Evolutionary conservation across 2,888 invertebrate genomes (phyloP).

Genomic region (Habroteleia sp.): DNA sequence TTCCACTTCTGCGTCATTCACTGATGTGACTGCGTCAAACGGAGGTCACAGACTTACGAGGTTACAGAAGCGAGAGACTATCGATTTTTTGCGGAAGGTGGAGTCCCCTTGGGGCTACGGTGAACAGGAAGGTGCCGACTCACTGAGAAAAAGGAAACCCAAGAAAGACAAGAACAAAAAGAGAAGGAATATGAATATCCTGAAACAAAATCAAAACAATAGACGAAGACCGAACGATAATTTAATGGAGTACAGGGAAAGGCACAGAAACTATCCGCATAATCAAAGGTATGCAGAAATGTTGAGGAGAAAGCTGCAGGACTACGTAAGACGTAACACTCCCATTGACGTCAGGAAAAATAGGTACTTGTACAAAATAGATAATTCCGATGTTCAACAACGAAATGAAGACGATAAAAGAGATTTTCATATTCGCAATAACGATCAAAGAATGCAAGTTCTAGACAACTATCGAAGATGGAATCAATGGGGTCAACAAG

Average conservation of each 20-base stretch:
- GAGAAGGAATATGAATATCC: conserved; percentile 51
- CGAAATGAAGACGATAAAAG: conserved; percentile 2
- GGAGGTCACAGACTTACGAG: conserved; percentile 36
- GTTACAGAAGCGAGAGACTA: conserved; percentile 63
- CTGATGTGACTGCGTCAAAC: conserved; percentile 49
- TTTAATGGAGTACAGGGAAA: conserved; percentile 28
- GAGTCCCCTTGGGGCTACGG: conserved; percentile 73
- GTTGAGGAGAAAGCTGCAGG: conserved; percentile 52
- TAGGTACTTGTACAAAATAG: conserved; percentile 10
- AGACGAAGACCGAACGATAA: conserved; percentile 47
- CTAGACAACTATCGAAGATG: not conserved
- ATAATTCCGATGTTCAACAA: conserved; percentile 13
- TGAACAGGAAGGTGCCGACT: conserved; percentile 70
- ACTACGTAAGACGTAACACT: conserved; percentile 63
- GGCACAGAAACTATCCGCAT: conserved; percentile 51
- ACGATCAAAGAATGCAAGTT: conserved; percentile 7
- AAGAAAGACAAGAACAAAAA: conserved; percentile 36
- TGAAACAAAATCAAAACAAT: conserved; percentile 61
- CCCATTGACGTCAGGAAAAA: conserved; percentile 51
- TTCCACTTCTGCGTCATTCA: conserved; percentile 44
- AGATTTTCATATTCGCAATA: conserved; percentile 6
- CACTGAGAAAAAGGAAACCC: conserved; percentile 21
- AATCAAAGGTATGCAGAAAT: conserved; percentile 47
- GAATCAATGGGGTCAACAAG: not conserved
- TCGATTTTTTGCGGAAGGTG: conserved; percentile 65